A percentile compares a stretch with the other conserved stretches of the same genome.
Evolutionary conservation across 2,888 invertebrate genomes (phyloP).

Genomic region (Choristoneura rosaceana): DNA sequence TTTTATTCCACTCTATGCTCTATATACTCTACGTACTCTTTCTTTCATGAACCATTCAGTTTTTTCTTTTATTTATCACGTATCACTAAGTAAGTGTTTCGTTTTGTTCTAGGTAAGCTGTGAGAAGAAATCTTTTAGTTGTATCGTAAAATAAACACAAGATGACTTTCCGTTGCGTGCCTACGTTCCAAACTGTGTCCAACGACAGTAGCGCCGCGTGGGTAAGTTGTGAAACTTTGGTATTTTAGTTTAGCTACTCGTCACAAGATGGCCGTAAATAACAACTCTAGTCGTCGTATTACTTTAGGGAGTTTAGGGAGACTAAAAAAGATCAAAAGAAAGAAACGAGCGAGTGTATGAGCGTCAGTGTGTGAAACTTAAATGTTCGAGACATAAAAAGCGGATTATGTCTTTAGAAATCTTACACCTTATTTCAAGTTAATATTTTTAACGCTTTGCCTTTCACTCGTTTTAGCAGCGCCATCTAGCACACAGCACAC

Average conservation of each 20-base stretch:
- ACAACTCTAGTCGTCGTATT: not conserved
- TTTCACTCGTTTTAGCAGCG: slow-evolving; percentile 20
- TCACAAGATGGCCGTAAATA: slow-evolving; percentile 57
- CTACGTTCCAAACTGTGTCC: slow-evolving; percentile 87
- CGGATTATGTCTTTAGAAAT: no score
- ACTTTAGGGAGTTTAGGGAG: no score
- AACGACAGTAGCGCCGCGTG: slow-evolving; percentile 88
- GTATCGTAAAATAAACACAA: slow-evolving; percentile 63
- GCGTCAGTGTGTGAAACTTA: not conserved
- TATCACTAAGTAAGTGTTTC: slow-evolving; percentile 86
- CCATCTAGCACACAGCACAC: slow-evolving; percentile 41
- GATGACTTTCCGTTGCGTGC: slow-evolving; percentile 89
- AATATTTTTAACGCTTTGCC: not conserved
- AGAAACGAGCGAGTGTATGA: no score
- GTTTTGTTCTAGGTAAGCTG: slow-evolving; percentile 89
- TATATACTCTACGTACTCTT: not conserved
- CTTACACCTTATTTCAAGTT: no score
- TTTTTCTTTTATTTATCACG: slow-evolving; percentile 44
- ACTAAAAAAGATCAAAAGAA: no score
- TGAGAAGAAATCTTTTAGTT: slow-evolving; percentile 75
- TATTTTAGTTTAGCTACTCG: slow-evolving; percentile 48
- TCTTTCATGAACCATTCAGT: not conserved
- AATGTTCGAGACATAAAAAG: no score
- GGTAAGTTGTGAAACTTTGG: slow-evolving; percentile 79
- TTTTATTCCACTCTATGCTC: not conserved